Evolutionary conservation across 2,113 vertebrate species (phyloP).

Genomic region (Phyllostomus discolor): DNA sequence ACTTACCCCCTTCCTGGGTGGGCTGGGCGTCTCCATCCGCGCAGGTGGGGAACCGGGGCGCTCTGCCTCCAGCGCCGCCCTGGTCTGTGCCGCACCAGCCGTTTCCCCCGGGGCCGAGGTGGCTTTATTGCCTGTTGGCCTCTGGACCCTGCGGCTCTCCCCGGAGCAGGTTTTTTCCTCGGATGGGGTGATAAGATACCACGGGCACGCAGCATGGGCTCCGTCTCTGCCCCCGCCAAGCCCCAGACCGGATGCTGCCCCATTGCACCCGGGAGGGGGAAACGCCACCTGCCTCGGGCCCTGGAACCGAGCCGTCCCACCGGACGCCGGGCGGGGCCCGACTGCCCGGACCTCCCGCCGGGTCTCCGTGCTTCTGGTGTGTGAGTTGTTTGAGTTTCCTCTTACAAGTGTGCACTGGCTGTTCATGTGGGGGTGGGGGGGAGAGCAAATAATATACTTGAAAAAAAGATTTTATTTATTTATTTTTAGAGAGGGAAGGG

Average conservation of each 20-base stretch:
- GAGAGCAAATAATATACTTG: neutral
- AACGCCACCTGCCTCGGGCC: accelerated
- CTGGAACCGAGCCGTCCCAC: neutral
- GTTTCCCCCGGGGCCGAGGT: accelerated
- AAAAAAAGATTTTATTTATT: too few species aligned
- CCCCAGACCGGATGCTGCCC: neutral
- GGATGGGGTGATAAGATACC: constrained; percentile 14
- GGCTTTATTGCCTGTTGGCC: neutral
- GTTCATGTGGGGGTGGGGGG: too few species aligned
- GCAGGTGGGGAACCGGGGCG: neutral
- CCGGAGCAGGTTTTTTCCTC: neutral
- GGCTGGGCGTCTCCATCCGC: neutral
- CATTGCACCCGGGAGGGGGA: neutral
- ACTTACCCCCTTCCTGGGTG: constrained; percentile 20
- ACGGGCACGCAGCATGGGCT: neutral
- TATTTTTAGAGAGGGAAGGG: too few species aligned
- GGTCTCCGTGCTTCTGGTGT: too few species aligned
- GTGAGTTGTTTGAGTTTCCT: neutral
- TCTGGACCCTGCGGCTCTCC: constrained; percentile 29
- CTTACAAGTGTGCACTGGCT: accelerated
- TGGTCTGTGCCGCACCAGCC: neutral
- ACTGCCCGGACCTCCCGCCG: accelerated
- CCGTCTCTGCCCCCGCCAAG: neutral
- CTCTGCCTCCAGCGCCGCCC: neutral
- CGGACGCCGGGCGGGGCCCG: accelerated